Conservation (phyloP, 2,113 vertebrate genomes). For the Macroglossus sobrinus region DNA sequence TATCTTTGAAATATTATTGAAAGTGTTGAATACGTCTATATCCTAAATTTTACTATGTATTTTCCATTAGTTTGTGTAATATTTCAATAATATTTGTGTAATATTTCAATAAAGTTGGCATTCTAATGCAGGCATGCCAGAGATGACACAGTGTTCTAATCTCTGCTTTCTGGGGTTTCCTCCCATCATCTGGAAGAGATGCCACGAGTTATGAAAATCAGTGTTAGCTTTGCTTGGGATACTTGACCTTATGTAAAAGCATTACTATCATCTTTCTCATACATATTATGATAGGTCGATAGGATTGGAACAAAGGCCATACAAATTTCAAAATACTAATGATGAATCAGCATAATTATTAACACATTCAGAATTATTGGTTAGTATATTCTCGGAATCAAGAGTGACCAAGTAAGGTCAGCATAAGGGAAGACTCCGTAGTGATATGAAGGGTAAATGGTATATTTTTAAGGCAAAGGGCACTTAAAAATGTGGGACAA, state of each 20-base stretch:
- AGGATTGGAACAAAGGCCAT: background rate
- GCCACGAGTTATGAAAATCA: background rate
- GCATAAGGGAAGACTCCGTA: background rate
- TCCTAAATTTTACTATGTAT: background rate
- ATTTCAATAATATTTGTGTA: no score
- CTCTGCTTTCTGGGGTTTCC: background rate
- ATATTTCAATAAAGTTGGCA: constrained; percentile 1
- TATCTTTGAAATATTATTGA: no score
- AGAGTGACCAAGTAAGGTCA: background rate
- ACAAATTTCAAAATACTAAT: constrained; percentile 10
- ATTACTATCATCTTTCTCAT: background rate
- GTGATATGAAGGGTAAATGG: background rate
- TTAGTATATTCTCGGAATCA: background rate
- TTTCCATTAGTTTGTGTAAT: constrained; percentile 33
- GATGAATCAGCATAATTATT: background rate
- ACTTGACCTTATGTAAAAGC: background rate
- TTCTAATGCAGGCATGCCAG: background rate
- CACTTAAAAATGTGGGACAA: background rate
- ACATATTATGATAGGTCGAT: background rate
- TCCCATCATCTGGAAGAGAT: constrained; percentile 21
- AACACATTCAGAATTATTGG: background rate
- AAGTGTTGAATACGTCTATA: background rate
- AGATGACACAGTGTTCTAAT: background rate
- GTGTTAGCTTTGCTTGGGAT: background rate
- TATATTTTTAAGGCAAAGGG: background rate